Base-by-base conservation (phyloP, 2,797 vertebrate genomes). In the Mus caroli region DNA sequence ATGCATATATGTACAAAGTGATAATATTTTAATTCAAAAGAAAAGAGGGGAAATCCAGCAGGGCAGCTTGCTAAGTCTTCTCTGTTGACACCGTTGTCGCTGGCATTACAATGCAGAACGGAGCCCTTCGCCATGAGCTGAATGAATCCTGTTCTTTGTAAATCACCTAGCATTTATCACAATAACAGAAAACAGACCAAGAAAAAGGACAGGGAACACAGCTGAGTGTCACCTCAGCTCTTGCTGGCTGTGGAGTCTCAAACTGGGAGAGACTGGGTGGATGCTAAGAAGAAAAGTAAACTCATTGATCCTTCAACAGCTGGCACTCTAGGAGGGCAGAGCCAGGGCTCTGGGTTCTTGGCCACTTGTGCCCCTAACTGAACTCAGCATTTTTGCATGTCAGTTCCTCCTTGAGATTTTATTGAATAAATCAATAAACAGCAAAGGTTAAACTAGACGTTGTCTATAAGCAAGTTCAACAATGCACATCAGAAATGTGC, bases 321-420 rank as follows among this genome's bases (percentile, higher is more conserved):
- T n/a, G 31, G 0, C 1, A 10, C 40, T 67, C n/a, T 28, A 20
- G 4, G 31, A 58, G 19, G 37, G 64, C 76, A 69, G 73, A 91
- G 88, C 26, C 0, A 0, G 0, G 2, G 37, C 6, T 37, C 62
- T 15, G 6, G 62, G 7, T 43, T 73, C n/a, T 67, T 24, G 14
- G 43, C 28, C 60, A 2, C 64, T 54, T 10, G 34, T 14, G 1
- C 5, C 19, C 76, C 22, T 56, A 31, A 28, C 31, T 37, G 6
- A 56, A 19, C 69, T 13, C 50, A 46, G 20, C 22, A 80, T 56
- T 26, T 83, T 40, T 71, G 64, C 67, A 11, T 0, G 22, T 78
- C 2, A 3, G 13, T 22, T n/a, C 40, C 37, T 34, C 43, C 34
- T 88, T 73, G 40, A 50, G 67, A 80, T 12, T 19, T 62, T 73